phyloP scores from a whole-genome alignment of 2,888 invertebrate species.

The Drosophila emarginata region DNA sequence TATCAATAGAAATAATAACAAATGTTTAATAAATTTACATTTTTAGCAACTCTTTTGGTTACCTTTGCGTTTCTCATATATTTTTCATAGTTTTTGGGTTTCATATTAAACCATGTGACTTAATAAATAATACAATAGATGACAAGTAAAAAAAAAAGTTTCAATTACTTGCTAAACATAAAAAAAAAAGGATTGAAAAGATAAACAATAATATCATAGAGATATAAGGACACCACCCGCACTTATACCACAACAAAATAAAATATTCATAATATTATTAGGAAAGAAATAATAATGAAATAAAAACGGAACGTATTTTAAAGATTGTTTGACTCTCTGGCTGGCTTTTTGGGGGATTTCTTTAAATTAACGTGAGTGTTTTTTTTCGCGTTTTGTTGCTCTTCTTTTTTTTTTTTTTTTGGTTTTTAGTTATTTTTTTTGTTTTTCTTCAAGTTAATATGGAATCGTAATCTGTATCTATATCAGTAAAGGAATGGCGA shows the following conservation, averaged over 20 bases:
- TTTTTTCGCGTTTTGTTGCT: not conserved
- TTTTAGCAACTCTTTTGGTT: slow-evolving; percentile 64
- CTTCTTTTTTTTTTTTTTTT: not conserved
- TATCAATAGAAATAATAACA: not conserved
- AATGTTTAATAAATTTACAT: not conserved
- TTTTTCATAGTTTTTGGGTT: slow-evolving; percentile 72
- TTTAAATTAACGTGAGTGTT: not conserved
- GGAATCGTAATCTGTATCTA: slow-evolving; percentile 7
- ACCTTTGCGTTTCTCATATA: slow-evolving; percentile 50
- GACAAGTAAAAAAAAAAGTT: slow-evolving; percentile 23
- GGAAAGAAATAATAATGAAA: slow-evolving; percentile 18
- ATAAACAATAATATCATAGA: slow-evolving; percentile 25
- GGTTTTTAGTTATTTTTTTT: no score
- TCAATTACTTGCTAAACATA: slow-evolving; percentile 36
- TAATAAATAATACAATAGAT: slow-evolving; percentile 63
- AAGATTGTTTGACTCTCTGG: slow-evolving; percentile 56
- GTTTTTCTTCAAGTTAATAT: not conserved
- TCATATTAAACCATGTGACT: slow-evolving; percentile 71
- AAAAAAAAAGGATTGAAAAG: slow-evolving; percentile 7
- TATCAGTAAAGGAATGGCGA: not conserved
- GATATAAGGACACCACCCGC: slow-evolving; percentile 59
- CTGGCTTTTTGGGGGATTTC: slow-evolving; percentile 39
- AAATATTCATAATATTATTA: not conserved
- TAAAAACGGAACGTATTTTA: not conserved
- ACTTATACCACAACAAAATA: slow-evolving; percentile 47